phyloP scores from a whole-genome alignment of 2,113 vertebrate species.

The Plestiodon gilberti region DNA sequence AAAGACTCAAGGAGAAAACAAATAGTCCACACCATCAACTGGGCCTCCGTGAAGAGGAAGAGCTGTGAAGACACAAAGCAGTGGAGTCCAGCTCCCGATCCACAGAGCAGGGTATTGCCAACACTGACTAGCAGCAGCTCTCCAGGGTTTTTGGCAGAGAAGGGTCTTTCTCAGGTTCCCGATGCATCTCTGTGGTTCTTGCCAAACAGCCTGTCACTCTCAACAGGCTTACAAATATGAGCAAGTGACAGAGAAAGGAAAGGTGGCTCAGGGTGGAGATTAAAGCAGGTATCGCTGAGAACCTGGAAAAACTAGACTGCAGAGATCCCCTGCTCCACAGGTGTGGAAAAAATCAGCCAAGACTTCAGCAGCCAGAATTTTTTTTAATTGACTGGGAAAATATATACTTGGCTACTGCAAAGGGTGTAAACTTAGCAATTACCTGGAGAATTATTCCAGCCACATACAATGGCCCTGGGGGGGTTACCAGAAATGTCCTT shows the following conservation, averaged over 20 bases:
- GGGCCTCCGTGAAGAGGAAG: too few relatives aligned
- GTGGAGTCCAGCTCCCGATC: too few relatives aligned
- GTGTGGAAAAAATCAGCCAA: background rate
- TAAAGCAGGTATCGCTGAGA: background rate
- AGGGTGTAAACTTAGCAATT: conserved; percentile 37
- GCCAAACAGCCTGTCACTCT: too few relatives aligned
- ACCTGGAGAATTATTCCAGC: conserved; percentile 32
- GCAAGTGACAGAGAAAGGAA: background rate
- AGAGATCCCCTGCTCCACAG: background rate
- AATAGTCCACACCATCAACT: too few relatives aligned
- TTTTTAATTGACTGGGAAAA: conserved; percentile 13
- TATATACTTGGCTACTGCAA: background rate
- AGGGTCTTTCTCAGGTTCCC: background rate
- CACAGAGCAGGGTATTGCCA: too few relatives aligned
- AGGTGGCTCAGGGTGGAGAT: too few relatives aligned
- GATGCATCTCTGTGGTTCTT: background rate
- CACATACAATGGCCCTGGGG: conserved; percentile 30
- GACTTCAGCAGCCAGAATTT: background rate
- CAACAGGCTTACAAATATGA: background rate
- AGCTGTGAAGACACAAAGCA: background rate
- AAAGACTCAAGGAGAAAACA: too few relatives aligned
- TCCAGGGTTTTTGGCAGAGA: too few relatives aligned
- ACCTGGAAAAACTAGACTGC: background rate
- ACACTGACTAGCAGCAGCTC: too few relatives aligned
- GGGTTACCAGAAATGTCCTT: conserved; percentile 38